Percentiles rank a stretch among this genome's conserved stretches.
Conservation (phyloP, 1,140 invertebrate genomes). For the Lerema accius region DNA sequence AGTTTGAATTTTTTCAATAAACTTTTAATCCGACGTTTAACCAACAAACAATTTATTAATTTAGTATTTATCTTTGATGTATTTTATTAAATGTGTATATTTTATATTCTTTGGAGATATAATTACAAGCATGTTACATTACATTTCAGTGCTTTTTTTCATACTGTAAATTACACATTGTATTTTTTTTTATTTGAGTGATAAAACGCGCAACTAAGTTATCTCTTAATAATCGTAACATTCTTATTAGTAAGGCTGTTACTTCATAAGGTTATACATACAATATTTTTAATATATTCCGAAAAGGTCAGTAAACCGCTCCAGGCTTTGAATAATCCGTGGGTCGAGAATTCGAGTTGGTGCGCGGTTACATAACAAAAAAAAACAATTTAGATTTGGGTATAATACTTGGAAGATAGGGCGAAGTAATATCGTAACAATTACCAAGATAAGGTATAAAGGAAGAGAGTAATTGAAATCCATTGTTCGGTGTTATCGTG, state of each 20-base stretch:
- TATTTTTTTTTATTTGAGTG: no score
- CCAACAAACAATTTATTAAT: not conserved
- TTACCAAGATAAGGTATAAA: conserved; percentile 39
- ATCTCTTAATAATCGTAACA: no score
- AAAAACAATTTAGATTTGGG: conserved; percentile 57
- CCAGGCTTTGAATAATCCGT: conserved; percentile 54
- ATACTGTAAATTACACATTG: no score
- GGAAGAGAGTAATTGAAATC: conserved; percentile 28
- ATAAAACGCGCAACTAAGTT: no score
- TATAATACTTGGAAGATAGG: conserved; percentile 43
- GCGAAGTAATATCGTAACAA: conserved; percentile 41
- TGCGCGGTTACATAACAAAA: conserved; percentile 43
- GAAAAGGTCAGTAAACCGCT: conserved; percentile 46
- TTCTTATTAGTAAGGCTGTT: no score
- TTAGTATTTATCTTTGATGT: no score
- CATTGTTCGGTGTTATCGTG: conserved; percentile 27
- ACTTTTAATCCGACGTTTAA: not conserved
- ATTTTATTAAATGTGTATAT: no score
- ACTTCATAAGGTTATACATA: no score
- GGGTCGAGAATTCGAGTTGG: conserved; percentile 37
- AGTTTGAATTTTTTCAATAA: not conserved
- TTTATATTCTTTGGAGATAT: no score
- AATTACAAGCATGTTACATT: no score
- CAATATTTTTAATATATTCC: no score
- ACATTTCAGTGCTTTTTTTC: no score